These are phyloP conservation scores for Scolanthus callimorphus DNA, from an alignment of 92 coral and sea anemone species.

Conservation along the genomic window DNA sequence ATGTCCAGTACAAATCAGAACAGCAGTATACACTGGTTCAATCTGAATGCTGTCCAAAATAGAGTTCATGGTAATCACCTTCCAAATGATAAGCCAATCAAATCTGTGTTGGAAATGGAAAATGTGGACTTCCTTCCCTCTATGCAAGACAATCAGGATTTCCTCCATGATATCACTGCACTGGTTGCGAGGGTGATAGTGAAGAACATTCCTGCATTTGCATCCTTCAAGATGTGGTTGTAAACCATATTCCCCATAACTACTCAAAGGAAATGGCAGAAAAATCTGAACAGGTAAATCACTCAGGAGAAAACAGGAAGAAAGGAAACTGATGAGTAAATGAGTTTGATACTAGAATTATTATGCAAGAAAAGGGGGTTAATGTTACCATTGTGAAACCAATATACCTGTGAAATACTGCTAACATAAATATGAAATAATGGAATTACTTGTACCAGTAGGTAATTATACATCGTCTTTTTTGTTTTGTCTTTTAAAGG, in stretches of 20 bases:
- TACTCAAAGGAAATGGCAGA: constrained; percentile 36
- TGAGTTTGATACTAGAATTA: too few relatives aligned
- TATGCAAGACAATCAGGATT: constrained; percentile 46
- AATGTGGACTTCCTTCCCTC: constrained; percentile 51
- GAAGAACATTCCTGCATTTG: constrained; percentile 42
- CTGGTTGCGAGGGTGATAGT: constrained; percentile 43
- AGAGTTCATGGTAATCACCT: constrained; percentile 17
- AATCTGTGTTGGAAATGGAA: constrained; percentile 30
- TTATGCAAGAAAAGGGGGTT: too few relatives aligned
- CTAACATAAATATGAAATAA: too few relatives aligned
- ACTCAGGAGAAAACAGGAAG: not conserved
- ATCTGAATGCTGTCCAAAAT: constrained; percentile 52
- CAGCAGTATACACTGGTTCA: constrained; percentile 73
- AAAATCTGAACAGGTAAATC: constrained; percentile 6
- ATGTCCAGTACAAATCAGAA: constrained; percentile 48
- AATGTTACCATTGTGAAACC: too few relatives aligned
- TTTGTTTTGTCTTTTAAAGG: too few relatives aligned
- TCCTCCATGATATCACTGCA: constrained; percentile 54
- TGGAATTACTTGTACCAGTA: too few relatives aligned
- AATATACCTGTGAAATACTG: too few relatives aligned
- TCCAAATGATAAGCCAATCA: constrained; percentile 28
- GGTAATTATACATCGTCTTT: too few relatives aligned
- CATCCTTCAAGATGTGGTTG: constrained; percentile 33
- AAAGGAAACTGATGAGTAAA: too few relatives aligned
- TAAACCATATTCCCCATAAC: constrained; percentile 54